Percentiles rank a stretch among this genome's conserved stretches.
Conservation (phyloP, 2,797 vertebrate genomes). For the Notamacropus eugenii region DNA sequence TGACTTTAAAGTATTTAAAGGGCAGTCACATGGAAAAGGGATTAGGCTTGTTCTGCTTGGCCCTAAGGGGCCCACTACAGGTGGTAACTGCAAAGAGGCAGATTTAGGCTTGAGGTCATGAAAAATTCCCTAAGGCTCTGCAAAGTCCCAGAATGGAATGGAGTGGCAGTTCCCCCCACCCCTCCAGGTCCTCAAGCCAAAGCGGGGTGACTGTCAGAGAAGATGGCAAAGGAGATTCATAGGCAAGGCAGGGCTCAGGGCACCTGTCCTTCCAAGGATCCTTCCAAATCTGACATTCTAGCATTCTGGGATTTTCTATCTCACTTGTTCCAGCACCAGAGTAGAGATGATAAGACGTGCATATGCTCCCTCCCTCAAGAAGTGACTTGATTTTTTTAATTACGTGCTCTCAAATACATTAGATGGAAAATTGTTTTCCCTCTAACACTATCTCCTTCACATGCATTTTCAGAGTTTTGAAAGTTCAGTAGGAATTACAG, state of each 20-base stretch:
- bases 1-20: background rate
- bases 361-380: background rate
- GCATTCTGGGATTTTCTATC: background rate
- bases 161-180: background rate
- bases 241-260: background rate
- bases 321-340: background rate
- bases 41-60: background rate
- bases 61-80: background rate
- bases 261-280: background rate
- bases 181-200: background rate
- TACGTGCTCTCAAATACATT: background rate
- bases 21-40: background rate
- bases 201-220: background rate
- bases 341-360: background rate
- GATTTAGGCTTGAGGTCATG: slow-evolving; percentile 2
- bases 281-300: background rate
- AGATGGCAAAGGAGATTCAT: background rate
- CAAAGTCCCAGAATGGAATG: background rate
- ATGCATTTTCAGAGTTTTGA: background rate
- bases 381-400: background rate
- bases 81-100: background rate
- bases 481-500: background rate
- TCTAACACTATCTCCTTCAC: background rate
- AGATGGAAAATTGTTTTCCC: background rate
- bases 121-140: background rate